These are phyloP conservation scores for Aphelocoma californica DNA, from an alignment of 2,797 vertebrate genomes.

Conservation along the genomic window DNA sequence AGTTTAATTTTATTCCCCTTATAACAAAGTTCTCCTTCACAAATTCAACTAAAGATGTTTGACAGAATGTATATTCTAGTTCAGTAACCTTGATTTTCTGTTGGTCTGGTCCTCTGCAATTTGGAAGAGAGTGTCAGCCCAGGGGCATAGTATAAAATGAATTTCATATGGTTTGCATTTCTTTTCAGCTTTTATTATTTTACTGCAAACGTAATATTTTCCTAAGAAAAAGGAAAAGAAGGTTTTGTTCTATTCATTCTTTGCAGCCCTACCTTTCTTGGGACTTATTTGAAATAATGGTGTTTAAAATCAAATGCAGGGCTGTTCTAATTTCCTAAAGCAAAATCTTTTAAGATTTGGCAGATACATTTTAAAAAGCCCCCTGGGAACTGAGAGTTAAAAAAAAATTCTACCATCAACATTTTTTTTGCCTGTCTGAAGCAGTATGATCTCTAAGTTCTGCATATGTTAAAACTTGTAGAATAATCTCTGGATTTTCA, in stretches of 20 bases:
- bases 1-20: not conserved
- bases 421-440: not conserved
- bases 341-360: conserved; percentile 26
- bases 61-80: not conserved
- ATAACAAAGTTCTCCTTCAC: not conserved
- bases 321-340: conserved; percentile 32
- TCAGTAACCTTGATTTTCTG: not conserved
- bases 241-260: not conserved
- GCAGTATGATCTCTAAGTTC: not conserved
- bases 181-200: conserved; percentile 31
- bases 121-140: not conserved
- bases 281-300: conserved; percentile 22
- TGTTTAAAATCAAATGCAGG: conserved; percentile 11
- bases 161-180: conserved; percentile 25
- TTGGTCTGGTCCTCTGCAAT: not conserved
- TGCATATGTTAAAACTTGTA: conserved; percentile 19
- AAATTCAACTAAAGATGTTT: not conserved
- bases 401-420: not conserved
- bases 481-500: conserved; percentile 35
- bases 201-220: not conserved
- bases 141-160: not conserved
- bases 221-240: conserved; percentile 18
- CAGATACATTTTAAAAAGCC: not conserved
- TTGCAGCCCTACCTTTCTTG: not conserved
- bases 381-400: not conserved